These are phyloP conservation scores for Xenopus petersii DNA, from an alignment of 2,797 vertebrate genomes.

Conservation along the genomic window DNA sequence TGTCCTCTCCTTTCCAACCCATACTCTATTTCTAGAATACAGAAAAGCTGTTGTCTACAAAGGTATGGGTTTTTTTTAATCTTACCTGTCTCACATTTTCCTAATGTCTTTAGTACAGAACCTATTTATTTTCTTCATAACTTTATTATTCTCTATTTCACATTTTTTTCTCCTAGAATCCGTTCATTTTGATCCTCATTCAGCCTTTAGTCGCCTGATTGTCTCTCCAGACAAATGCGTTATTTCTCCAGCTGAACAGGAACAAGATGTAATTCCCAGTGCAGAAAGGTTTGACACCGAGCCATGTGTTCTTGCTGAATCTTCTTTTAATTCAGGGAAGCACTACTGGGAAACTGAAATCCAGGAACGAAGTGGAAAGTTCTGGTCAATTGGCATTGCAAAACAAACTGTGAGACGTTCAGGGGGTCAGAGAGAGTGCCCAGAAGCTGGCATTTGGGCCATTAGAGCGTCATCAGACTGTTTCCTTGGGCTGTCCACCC, in stretches of 20 bases:
- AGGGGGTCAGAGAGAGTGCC: conserved; percentile 29
- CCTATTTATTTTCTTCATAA: background rate
- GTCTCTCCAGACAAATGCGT: conserved; percentile 43
- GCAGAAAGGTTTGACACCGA: conserved; percentile 51
- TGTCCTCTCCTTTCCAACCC: background rate
- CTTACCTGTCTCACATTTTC: too few relatives aligned
- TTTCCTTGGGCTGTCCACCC: conserved; percentile 11
- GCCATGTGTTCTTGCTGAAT: conserved; percentile 56
- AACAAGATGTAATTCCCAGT: conserved; percentile 41
- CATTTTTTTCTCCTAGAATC: conserved; percentile 7
- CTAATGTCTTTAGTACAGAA: background rate
- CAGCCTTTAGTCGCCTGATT: conserved; percentile 49
- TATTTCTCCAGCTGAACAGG: conserved; percentile 39
- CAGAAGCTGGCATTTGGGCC: conserved; percentile 30
- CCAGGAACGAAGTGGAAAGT: conserved; percentile 9
- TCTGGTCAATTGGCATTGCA: conserved; percentile 39
- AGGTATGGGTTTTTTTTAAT: conserved; percentile 11
- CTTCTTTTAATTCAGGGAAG: conserved; percentile 46
- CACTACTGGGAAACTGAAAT: conserved; percentile 60
- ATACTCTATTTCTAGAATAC: conserved; percentile 20
- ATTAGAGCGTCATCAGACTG: conserved; percentile 18
- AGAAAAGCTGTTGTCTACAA: conserved; percentile 17
- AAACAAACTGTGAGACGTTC: conserved; percentile 8
- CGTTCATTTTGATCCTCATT: conserved; percentile 44
- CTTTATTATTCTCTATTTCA: background rate